Conservation (phyloP, 1,140 invertebrate species). For the Halesus radiatus region DNA sequence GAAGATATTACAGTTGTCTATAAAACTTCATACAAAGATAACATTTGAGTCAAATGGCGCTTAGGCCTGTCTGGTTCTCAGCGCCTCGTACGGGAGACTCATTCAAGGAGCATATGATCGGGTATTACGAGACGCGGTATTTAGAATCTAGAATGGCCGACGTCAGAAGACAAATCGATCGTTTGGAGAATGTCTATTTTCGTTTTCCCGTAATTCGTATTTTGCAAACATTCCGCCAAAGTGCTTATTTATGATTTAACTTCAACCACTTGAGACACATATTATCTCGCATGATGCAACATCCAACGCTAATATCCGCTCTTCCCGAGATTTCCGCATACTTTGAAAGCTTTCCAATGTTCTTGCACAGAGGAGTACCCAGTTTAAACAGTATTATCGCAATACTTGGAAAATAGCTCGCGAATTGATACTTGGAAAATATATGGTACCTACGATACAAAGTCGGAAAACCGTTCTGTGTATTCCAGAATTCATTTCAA, state of each 20-base stretch:
- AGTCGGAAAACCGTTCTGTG: too few relatives aligned
- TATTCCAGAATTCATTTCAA: too few relatives aligned
- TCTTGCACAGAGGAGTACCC: too few relatives aligned
- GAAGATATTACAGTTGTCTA: too few relatives aligned
- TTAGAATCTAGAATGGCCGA: slow-evolving; percentile 7
- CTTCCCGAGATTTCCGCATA: background rate
- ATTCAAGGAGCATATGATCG: slow-evolving; percentile 7
- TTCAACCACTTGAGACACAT: slow-evolving; percentile 3
- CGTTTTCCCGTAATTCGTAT: background rate
- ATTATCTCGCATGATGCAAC: background rate
- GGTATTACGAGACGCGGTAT: background rate
- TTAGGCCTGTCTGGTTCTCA: too few relatives aligned
- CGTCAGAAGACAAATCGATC: slow-evolving; percentile 14
- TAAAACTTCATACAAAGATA: too few relatives aligned
- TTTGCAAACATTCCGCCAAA: slow-evolving; percentile 8
- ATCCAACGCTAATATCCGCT: background rate
- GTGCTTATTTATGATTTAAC: slow-evolving; percentile 18
- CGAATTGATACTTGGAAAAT: too few relatives aligned
- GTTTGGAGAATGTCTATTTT: background rate
- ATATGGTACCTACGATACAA: too few relatives aligned
- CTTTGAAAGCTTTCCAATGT: slow-evolving; percentile 1
- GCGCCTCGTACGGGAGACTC: background rate
- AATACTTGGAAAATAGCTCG: too few relatives aligned
- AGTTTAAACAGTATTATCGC: too few relatives aligned
- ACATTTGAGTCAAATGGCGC: too few relatives aligned